Base-by-base conservation (phyloP, 2,888 invertebrate genomes). In the Lissonota sp. region DNA sequence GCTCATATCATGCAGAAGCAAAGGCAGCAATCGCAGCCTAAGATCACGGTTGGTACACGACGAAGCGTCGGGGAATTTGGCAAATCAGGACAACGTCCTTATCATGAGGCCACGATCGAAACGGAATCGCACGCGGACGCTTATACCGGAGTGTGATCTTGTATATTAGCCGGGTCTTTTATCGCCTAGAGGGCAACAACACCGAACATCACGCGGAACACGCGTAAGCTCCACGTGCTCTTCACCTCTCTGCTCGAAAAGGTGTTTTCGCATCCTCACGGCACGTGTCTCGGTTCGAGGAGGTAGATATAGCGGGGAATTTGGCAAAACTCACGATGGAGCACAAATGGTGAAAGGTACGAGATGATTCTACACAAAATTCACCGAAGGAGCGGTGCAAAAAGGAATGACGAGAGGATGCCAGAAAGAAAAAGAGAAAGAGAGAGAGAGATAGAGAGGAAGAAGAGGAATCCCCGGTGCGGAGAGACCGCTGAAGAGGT, bases 401-500 rank as follows among this genome's bases (percentile, higher is more conserved):
- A 66, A 26, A 51, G 49, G 40, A 66, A 57, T 14, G 53, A n/a
- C 5, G 44, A n/a, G 40, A 40, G 77, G 26, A 26, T 26, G 26
- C 26, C 26, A 73, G 80, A 83, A 80, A 86, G 85, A 82, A 14
- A 62, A 44, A 42, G 62, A 42, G 44, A 67, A 42, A 60, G 62
- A 53, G 62, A 37, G 53, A 70, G 69, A 79, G 64, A 57, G 51
- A 64, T 51, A 42, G 44, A 55, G 7, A 14, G 16, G 57, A 75
- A 70, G 74, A 62, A 79, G 83, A 77, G 77, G 83, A 16, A 83
- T 84, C 85, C 84, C 84, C 86, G 80, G 79, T 64, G 81, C 80
- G 79, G 81, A 86, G 16, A 71, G 79, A 67, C 71, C 71, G 79
- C 67, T 71, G 71, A 66, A 75, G 86, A 91, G 91, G 92, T 92